Evolutionary conservation across 2,113 vertebrate genomes (phyloP).

Genomic region (Brienomyrus longianalis): DNA sequence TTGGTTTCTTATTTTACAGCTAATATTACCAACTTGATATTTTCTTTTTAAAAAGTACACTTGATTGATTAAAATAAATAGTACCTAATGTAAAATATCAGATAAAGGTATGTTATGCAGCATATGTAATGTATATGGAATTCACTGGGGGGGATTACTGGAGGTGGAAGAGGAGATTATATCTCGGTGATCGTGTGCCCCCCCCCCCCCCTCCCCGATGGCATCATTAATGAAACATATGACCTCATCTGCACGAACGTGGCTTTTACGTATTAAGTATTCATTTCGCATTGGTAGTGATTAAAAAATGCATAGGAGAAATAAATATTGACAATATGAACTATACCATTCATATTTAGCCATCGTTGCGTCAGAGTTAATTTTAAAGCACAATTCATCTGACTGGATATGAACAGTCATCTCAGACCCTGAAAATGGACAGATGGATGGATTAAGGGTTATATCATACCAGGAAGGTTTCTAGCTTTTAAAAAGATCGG

Average conservation of each 20-base stretch:
- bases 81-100: not conserved
- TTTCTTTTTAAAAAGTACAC: not conserved
- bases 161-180: not conserved
- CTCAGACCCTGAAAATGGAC: not conserved
- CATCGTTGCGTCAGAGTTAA: too few species aligned
- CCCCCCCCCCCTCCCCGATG: not conserved
- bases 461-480: too few species aligned
- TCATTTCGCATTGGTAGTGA: not conserved
- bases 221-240: not conserved
- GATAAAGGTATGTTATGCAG: not conserved
- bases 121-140: not conserved
- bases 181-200: not conserved
- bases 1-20: not conserved
- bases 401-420: not conserved
- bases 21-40: not conserved
- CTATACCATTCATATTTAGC: too few species aligned
- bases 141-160: not conserved
- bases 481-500: too few species aligned
- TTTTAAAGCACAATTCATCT: not conserved
- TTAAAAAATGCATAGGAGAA: not conserved
- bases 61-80: not conserved
- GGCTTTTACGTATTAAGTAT: too few species aligned
- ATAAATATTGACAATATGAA: not conserved
- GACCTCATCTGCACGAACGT: not conserved
- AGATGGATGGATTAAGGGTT: not conserved